phyloP scores from a whole-genome alignment of 1,140 invertebrate genomes.

The Brachionus plicatilis region DNA sequence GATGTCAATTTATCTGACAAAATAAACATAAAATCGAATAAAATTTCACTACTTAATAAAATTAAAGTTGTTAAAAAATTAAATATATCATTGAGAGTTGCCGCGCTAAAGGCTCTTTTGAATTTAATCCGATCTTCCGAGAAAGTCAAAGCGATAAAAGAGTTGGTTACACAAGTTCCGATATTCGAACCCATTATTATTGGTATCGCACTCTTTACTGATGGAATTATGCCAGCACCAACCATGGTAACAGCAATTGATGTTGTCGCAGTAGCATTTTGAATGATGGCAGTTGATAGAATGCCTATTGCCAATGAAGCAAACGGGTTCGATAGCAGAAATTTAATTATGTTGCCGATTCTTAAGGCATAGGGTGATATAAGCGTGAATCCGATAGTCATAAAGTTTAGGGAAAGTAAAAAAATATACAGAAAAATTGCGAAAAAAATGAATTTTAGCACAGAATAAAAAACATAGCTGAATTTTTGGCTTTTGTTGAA shows the following conservation, averaged over 20 bases:
- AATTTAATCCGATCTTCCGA: constrained; percentile 57
- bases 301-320: constrained; percentile 62
- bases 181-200: constrained; percentile 64
- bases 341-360: not conserved
- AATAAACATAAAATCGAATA: constrained; percentile 8
- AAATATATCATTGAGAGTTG: constrained; percentile 62
- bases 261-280: constrained; percentile 63
- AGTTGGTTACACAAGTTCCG: constrained; percentile 63
- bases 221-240: constrained; percentile 44
- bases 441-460: constrained; percentile 21
- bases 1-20: not conserved
- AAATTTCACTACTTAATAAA: constrained; percentile 56
- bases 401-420: constrained; percentile 33
- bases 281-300: constrained; percentile 62
- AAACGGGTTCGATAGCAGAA: constrained; percentile 60
- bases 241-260: constrained; percentile 65
- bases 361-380: not conserved
- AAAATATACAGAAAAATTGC: not conserved
- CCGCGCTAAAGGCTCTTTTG: constrained; percentile 60
- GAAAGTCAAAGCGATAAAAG: constrained; percentile 58
- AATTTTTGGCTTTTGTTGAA: not conserved
- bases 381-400: constrained; percentile 26
- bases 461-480: not conserved
- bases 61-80: constrained; percentile 59
- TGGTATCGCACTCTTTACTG: constrained; percentile 58